These are phyloP conservation scores for Pimpla rufipes DNA, from an alignment of 2,888 invertebrate genomes.

Conservation along the genomic window DNA sequence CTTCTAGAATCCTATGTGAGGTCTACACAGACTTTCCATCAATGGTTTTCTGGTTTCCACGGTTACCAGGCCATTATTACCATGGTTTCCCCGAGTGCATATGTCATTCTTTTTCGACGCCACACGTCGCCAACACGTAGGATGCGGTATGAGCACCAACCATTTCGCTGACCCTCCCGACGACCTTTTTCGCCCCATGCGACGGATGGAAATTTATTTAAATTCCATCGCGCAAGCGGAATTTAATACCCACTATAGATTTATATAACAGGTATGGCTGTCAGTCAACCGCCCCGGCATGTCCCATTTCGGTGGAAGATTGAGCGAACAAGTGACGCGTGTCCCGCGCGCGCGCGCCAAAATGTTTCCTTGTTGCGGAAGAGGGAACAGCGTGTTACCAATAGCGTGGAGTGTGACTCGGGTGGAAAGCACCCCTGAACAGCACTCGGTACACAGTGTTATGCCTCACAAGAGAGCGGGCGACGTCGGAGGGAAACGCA, in stretches of 20 bases:
- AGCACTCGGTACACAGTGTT: slow-evolving; percentile 68
- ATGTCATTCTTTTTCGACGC: no score
- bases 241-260: not conserved
- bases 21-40: no score
- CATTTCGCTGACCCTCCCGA: no score
- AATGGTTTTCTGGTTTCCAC: no score
- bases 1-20: no score
- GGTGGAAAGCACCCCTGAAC: slow-evolving; percentile 63
- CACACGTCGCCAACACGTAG: no score
- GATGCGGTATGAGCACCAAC: no score
- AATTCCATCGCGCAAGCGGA: not conserved
- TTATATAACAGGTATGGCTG: slow-evolving; percentile 35
- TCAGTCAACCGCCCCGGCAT: slow-evolving; percentile 13
- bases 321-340: slow-evolving; percentile 48
- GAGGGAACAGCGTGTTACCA: not conserved
- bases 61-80: no score
- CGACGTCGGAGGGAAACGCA: slow-evolving; percentile 73
- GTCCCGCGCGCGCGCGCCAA: slow-evolving; percentile 20
- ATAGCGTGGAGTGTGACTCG: not conserved
- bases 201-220: not conserved
- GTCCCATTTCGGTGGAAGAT: slow-evolving; percentile 40
- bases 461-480: slow-evolving; percentile 69
- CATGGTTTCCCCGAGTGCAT: no score
- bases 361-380: slow-evolving; percentile 36
- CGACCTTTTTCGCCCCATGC: no score